Evolutionary conservation across 2,113 vertebrate species (phyloP), one percentile per base, ranked within the genome.

Genomic region (Daboia siamensis): DNA sequence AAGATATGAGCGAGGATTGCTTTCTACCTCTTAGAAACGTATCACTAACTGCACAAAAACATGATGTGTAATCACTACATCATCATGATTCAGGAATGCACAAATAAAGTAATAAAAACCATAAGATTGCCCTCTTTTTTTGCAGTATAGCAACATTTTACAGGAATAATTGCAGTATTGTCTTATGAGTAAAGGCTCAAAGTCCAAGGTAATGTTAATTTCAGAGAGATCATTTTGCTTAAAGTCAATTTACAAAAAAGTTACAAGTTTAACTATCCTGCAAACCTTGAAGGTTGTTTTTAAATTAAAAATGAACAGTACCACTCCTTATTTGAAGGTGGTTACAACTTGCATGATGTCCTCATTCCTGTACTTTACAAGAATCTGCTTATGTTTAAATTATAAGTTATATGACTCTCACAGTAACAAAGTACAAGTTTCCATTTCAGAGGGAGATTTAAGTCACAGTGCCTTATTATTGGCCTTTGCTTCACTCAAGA

Each of bases 351-450:
- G 64, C 94, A 95, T 95, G 97, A 94, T 92, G 89, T 95, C 95
- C 94, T 95, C 93, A 61, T 94, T 97, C 96, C 96, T 97, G 96
- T 95, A 96, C 95, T 93, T 92, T 95, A 97, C 97, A 92, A 92
- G 91, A 97, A 94, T 93, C 95, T 59, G 59, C 91, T 97, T 93
- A 97, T 99, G 94, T 97, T 98, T 97, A 98, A 98, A 96, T 98
- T 91, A 98, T 98, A 97, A 98, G 98, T 94, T 97, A 97, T 96
- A 96, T 92, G 96, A 98, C 96, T 97, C 93, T 86, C 10, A 39
- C 54, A 10, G 39, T 80, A 86, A 92, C 54, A 24, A 84, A 87
- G 93, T 54, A 90, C 52, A 21, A 87, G 91, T 97, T 98, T 98
- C 98, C 97, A 96, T 93, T 95, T 94, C 90, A 94, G 96, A 96